Conservation (phyloP, 1,140 invertebrate species). For the Diorhabda elongata region DNA sequence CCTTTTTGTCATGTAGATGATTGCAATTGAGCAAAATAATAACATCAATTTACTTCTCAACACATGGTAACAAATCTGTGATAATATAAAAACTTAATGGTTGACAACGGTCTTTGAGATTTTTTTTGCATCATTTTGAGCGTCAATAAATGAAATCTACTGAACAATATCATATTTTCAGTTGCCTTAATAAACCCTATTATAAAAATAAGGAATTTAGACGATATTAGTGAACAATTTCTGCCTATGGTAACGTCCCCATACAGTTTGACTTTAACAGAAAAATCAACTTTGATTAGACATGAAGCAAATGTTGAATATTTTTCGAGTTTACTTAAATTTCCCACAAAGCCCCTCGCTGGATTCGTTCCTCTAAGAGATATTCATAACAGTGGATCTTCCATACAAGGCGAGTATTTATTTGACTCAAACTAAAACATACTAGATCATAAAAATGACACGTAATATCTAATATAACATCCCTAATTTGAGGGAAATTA, state of each 20-base stretch:
- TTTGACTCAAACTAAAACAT: background rate
- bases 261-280: slow-evolving; percentile 57
- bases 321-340: slow-evolving; percentile 50
- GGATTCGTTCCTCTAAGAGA: slow-evolving; percentile 53
- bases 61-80: too few species aligned
- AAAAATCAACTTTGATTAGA: slow-evolving; percentile 55
- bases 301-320: slow-evolving; percentile 52
- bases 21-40: too few species aligned
- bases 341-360: slow-evolving; percentile 57
- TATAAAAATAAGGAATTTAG: slow-evolving; percentile 52
- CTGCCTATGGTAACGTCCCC: slow-evolving; percentile 59
- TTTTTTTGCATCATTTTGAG: too few species aligned
- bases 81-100: too few species aligned
- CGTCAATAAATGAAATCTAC: too few species aligned
- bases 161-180: slow-evolving; percentile 5
- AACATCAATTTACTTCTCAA: too few species aligned
- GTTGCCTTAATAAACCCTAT: slow-evolving; percentile 60
- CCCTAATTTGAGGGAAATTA: background rate
- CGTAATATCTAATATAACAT: too few species aligned
- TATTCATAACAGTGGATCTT: slow-evolving; percentile 41
- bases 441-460: too few species aligned
- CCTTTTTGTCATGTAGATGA: too few species aligned
- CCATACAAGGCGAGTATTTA: slow-evolving; percentile 26
- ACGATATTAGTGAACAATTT: slow-evolving; percentile 55
- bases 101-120: too few species aligned